phyloP scores from a whole-genome alignment of 2,888 invertebrate genomes.

The Eulithis prunata region DNA sequence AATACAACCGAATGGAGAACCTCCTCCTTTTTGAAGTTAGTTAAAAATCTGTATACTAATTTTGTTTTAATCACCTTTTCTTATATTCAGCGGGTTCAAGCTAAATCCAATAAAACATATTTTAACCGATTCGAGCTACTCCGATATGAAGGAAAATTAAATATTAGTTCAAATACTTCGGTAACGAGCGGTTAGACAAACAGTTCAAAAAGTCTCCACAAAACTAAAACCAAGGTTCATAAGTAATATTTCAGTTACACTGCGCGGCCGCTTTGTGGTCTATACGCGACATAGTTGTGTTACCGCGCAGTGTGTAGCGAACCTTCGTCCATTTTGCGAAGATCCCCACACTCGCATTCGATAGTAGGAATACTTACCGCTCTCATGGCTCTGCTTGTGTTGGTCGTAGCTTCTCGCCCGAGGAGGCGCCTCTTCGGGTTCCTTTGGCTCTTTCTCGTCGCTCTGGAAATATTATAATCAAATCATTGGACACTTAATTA shows the following conservation, averaged over 20 bases:
- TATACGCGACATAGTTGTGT: too few species aligned
- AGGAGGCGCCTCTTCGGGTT: conserved; percentile 68
- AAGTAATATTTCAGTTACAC: too few species aligned
- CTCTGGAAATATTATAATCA: conserved; percentile 48
- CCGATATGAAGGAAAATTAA: background rate
- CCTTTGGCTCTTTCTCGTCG: conserved; percentile 71
- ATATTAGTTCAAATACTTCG: conserved; percentile 1
- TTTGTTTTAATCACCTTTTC: conserved; percentile 30
- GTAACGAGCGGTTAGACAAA: conserved; percentile 22
- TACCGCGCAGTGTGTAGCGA: too few species aligned
- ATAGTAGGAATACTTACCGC: conserved; percentile 62
- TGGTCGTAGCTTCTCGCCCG: conserved; percentile 81
- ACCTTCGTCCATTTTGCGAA: too few species aligned
- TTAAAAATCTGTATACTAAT: background rate
- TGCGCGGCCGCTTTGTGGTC: too few species aligned
- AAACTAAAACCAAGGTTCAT: too few species aligned
- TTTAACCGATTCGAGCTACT: conserved; percentile 8
- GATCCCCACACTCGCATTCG: conserved; percentile 5
- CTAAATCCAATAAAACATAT: background rate
- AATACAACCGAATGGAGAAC: too few species aligned
- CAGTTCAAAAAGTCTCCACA: conserved; percentile 18
- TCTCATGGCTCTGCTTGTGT: conserved; percentile 75
- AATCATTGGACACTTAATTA: too few species aligned
- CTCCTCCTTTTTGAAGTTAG: too few species aligned
- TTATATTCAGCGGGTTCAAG: too few species aligned